Conservation (phyloP, 2,888 invertebrate genomes). For the Chrysodeixis includens region DNA sequence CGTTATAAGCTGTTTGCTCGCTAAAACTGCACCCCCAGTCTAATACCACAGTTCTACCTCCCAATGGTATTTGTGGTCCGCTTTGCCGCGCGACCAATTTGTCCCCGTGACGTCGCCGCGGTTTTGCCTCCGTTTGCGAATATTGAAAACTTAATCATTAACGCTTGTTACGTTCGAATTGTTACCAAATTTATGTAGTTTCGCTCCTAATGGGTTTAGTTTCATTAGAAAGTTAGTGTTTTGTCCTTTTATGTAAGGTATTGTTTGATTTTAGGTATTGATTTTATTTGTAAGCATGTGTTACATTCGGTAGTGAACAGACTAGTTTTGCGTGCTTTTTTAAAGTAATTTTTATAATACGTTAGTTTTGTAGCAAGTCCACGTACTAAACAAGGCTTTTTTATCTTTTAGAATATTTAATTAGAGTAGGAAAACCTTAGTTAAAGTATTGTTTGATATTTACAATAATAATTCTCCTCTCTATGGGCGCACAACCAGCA, state of each 20-base stretch:
- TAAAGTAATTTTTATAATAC: too few species aligned
- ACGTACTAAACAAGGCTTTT: too few species aligned
- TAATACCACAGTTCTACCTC: constrained; percentile 48
- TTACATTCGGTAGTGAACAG: not conserved
- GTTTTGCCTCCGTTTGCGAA: constrained; percentile 49
- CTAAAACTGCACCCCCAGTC: constrained; percentile 28
- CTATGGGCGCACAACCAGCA: too few species aligned
- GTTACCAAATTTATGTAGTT: constrained; percentile 44
- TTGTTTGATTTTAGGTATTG: not conserved
- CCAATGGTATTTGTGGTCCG: constrained; percentile 57
- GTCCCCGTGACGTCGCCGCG: constrained; percentile 44
- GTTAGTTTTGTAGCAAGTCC: too few species aligned
- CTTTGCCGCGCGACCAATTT: constrained; percentile 56
- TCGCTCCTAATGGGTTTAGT: constrained; percentile 30
- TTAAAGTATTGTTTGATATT: too few species aligned
- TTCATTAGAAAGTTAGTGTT: constrained; percentile 35
- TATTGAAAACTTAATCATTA: constrained; percentile 65
- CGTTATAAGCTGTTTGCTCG: too few species aligned
- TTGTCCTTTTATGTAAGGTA: not conserved
- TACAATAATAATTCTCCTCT: too few species aligned
- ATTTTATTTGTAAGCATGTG: not conserved
- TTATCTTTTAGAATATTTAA: too few species aligned
- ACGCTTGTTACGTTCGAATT: constrained; percentile 33
- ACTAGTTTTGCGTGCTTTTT: too few species aligned
- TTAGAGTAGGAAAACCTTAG: too few species aligned